These are phyloP conservation scores for Typhlichthys subterraneus DNA, from an alignment of 2,797 vertebrate species.

Conservation along the genomic window DNA sequence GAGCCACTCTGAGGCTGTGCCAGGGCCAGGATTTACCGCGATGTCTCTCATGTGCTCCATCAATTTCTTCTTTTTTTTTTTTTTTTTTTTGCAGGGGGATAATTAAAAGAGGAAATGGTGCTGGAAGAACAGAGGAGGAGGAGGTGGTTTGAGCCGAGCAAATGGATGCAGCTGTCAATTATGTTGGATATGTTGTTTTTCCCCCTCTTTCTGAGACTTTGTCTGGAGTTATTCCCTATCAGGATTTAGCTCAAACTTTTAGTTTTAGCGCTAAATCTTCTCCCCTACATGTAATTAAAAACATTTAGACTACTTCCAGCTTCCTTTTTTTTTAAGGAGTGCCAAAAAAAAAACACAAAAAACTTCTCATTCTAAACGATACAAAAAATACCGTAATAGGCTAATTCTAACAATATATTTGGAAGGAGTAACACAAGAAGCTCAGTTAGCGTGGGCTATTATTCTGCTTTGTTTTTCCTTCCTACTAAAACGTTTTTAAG, in stretches of 20 bases:
- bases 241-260: conserved; percentile 55
- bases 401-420: too few relatives aligned
- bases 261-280: conserved; percentile 60
- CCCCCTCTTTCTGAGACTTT: conserved; percentile 50
- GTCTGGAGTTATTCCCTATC: conserved; percentile 52
- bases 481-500: conserved; percentile 46
- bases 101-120: conserved; percentile 84
- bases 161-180: conserved; percentile 81
- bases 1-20: conserved; percentile 79
- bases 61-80: conserved; percentile 5
- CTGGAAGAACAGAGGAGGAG: conserved; percentile 71
- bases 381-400: too few relatives aligned
- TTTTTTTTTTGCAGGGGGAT: conserved; percentile 74
- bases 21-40: conserved; percentile 80
- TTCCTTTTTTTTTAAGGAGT: too few relatives aligned
- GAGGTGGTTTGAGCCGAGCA: conserved; percentile 58
- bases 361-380: too few relatives aligned
- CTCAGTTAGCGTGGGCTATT: too few relatives aligned
- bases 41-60: conserved; percentile 82
- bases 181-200: conserved; percentile 72
- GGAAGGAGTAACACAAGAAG: too few relatives aligned
- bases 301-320: conserved; percentile 45
- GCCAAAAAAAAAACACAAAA: too few relatives aligned
- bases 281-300: conserved; percentile 52
- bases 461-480: conserved; percentile 22